Evolutionary conservation across 2,888 invertebrate genomes (phyloP), one percentile per base, ranked within the genome.

Genomic region (Biston stratarius): DNA sequence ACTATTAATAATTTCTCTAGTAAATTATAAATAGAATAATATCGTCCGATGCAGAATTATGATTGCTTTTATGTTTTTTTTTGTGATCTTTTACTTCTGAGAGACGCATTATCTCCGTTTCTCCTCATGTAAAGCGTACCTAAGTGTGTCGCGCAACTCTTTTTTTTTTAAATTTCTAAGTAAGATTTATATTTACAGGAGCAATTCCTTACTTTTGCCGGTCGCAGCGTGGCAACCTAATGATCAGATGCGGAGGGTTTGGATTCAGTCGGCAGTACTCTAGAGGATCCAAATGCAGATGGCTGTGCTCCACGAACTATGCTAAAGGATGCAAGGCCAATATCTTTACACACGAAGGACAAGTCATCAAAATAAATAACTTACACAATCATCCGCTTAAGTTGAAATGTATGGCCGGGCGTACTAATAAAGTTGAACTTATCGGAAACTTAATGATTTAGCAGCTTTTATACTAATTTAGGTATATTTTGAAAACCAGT

Each of bases 281-380:
- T 10, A 68, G 60, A 42, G 56, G 63, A 33, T 0, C 38, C 1
- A 68, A 47, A 10, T 42, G 56, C n/a, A 44, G 68, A n/a, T 68
- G 68, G 68, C 42, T 60, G 3, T 68, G 68, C 44, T 68, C 68
- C 12, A 60, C 60, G 0, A 64, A 68, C 51, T 63, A 60, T 24
- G 33, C 67, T n/a, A 67, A 68, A 38, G 63, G 67, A 7, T 63
- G 60, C 49, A 60, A 48, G 34, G 63, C 60, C 6, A 64, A 69
- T 9, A 63, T 73, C 38, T 73, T 72, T 40, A 73, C 74, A 7
- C 10, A 60, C 7, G 61, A 68, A 9, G 57, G 62, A 42, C 40
- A 71, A 38, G 34, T 74, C 0, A 42, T 72, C 34, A 61, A 65
- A 14, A 59, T 72, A 10, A 63, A 64, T 8, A 70, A 68, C 48